A percentile compares a stretch with the other conserved stretches of the same genome.
phyloP scores from a whole-genome alignment of 1,140 invertebrate genomes.

The Orussus abietinus region DNA sequence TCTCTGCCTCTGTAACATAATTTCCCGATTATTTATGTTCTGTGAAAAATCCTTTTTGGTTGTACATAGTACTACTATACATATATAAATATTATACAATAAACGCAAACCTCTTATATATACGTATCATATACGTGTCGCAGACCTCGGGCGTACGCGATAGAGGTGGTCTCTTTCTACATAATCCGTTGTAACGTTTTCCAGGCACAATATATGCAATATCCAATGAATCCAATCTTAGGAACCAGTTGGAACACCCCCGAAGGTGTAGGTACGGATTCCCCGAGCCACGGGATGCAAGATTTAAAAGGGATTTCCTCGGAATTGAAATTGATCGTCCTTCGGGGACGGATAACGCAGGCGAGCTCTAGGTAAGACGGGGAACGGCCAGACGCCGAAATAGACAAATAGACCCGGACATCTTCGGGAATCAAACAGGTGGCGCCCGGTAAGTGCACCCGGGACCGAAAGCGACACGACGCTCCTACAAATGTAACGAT shows the following conservation, averaged over 20 bases:
- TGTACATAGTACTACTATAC: slow-evolving; percentile 6
- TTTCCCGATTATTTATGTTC: slow-evolving; percentile 10
- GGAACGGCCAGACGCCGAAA: slow-evolving; percentile 26
- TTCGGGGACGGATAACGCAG: slow-evolving; percentile 13
- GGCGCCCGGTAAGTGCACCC: slow-evolving; percentile 12
- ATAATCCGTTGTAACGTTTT: too few relatives aligned
- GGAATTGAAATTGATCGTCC: slow-evolving; percentile 45
- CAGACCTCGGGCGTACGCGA: too few relatives aligned
- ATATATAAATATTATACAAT: too few relatives aligned
- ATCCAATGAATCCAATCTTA: too few relatives aligned
- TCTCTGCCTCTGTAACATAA: slow-evolving; percentile 6
- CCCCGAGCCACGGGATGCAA: too few relatives aligned
- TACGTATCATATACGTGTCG: too few relatives aligned
- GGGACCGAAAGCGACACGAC: slow-evolving; percentile 25
- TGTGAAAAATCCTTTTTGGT: slow-evolving; percentile 2
- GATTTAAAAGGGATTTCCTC: slow-evolving; percentile 39
- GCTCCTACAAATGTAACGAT: slow-evolving; percentile 43
- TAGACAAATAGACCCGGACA: slow-evolving; percentile 35
- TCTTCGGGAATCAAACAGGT: slow-evolving; percentile 39
- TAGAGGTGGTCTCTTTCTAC: too few relatives aligned
- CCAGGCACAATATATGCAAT: too few relatives aligned
- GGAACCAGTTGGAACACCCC: too few relatives aligned
- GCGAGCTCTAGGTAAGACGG: slow-evolving; percentile 11
- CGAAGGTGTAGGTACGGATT: too few relatives aligned
- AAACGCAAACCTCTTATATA: slow-evolving; percentile 7